Base-by-base conservation (phyloP, 2,888 invertebrate genomes). In the Ophonus ardosiacus region DNA sequence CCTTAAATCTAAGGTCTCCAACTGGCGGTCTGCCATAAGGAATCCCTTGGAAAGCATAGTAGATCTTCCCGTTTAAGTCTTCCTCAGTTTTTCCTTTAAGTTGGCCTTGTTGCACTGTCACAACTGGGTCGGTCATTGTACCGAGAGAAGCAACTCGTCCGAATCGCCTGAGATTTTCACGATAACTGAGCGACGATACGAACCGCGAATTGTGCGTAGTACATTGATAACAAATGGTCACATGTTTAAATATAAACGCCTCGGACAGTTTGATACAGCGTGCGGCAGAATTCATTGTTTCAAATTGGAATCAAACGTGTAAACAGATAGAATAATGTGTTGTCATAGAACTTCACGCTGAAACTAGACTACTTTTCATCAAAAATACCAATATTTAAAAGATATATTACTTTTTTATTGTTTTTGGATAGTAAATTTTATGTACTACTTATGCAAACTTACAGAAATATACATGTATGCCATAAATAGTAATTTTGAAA, bases 21-120 rank as follows among this genome's bases (percentile, higher is more conserved):
- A 90, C 31, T 1, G 91, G 91, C 13, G 91, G 89, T 87, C 90
- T 89, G 1, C 90, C 91, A 81, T 90, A 91, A 0, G 91, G 91
- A 68, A 91, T 90, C 21, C 91, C 90, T 83, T 89, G 88, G 86
- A 91, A 91, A 87, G 89, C 89, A 81, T 88, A 89, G 86, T 88
- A 90, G 59, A 85, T 83, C 10, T 87, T 87, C 15, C 89, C 90
- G n/a, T 88, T 85, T 24, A 86, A 86, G 86, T 90, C 88, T 17
- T 79, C 86, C 17, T 86, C 87, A 7, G 88, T 81, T 85, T 86
- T 87, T 18, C 91, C 91, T 40, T 86, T 86, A 13, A 90, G 56
- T 86, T 88, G 87, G 13, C 91, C 91, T 74, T 89, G 88, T 15
- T 31, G n/a, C 8, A 82, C 82, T 18, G 85, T 82, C 0, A 87